Evolutionary conservation across 1,140 invertebrate species (phyloP).

Genomic region (Ostrea denselamellosa): DNA sequence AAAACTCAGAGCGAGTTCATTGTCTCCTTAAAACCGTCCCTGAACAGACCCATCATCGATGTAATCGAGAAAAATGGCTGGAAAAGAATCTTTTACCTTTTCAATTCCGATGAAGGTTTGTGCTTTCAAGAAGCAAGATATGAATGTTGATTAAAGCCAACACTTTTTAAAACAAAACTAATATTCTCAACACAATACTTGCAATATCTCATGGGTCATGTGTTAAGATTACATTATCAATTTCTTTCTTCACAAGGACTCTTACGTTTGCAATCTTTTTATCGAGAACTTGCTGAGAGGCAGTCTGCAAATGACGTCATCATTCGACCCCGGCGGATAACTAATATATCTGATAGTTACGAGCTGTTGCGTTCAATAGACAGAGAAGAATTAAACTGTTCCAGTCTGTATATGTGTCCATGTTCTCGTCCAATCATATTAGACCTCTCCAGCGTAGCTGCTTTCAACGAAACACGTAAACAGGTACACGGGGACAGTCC

Average conservation of each 20-base stretch:
- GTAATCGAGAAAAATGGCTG: conserved; percentile 49
- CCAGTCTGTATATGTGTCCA: background rate
- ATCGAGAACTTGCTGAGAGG: background rate
- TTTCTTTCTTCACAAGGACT: conserved; percentile 42
- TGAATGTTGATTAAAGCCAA: too few relatives aligned
- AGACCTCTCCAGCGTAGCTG: conserved; percentile 65
- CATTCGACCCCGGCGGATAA: conserved; percentile 39
- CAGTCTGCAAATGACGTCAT: background rate
- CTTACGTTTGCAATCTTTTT: conserved; percentile 47
- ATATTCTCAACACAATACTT: too few relatives aligned
- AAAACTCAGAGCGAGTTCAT: background rate
- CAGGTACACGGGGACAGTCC: conserved; percentile 65
- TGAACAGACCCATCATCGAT: conserved; percentile 47
- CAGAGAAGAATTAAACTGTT: conserved; percentile 7
- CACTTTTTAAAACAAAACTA: too few relatives aligned
- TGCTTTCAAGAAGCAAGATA: background rate
- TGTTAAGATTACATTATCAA: background rate
- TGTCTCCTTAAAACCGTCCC: conserved; percentile 48
- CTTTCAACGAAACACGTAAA: conserved; percentile 64
- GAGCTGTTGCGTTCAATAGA: conserved; percentile 47
- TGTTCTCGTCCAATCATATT: conserved; percentile 63
- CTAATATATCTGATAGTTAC: conserved; percentile 51
- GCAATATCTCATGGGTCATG: too few relatives aligned
- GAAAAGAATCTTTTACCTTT: conserved; percentile 50
- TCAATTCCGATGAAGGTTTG: conserved; percentile 52